A percentile compares a stretch with the other conserved stretches of the same genome.
phyloP scores from a whole-genome alignment of 2,888 invertebrate genomes.

The Hedychridium roseum region DNA sequence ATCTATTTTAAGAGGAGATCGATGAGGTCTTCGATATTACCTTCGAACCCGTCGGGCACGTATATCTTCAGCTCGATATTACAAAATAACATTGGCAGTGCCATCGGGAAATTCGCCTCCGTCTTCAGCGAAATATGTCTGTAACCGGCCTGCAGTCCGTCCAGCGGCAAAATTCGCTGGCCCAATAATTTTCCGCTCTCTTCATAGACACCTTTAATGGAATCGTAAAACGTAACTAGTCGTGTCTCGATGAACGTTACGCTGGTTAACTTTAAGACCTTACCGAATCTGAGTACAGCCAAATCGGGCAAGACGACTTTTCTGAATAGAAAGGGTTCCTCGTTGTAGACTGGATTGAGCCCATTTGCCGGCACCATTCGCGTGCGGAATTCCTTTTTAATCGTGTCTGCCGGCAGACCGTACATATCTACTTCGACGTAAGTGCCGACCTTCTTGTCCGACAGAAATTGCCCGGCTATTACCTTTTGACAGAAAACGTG shows the following conservation, averaged over 20 bases:
- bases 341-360: conserved; percentile 76
- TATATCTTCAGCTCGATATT: conserved; percentile 76
- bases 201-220: conserved; percentile 69
- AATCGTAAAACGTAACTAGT: not conserved
- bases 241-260: too few relatives aligned
- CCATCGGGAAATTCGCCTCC: conserved; percentile 76
- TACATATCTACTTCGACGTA: conserved; percentile 81
- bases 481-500: conserved; percentile 64
- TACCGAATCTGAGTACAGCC: conserved; percentile 73
- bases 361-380: conserved; percentile 74
- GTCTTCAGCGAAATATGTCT: conserved; percentile 75
- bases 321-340: conserved; percentile 75
- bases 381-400: conserved; percentile 75
- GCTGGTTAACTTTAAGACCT: conserved; percentile 10
- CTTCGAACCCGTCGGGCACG: conserved; percentile 76
- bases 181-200: conserved; percentile 76
- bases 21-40: too few relatives aligned
- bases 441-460: conserved; percentile 76
- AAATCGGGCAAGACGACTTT: conserved; percentile 77
- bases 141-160: conserved; percentile 75
- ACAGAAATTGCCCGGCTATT: conserved; percentile 76
- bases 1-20: too few relatives aligned
- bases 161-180: conserved; percentile 74
- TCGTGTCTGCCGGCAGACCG: conserved; percentile 77
- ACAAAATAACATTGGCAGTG: conserved; percentile 75